Percentiles rank a stretch among this genome's conserved stretches.
Conservation (phyloP, 2,113 vertebrate species). For the Corapipo altera region DNA sequence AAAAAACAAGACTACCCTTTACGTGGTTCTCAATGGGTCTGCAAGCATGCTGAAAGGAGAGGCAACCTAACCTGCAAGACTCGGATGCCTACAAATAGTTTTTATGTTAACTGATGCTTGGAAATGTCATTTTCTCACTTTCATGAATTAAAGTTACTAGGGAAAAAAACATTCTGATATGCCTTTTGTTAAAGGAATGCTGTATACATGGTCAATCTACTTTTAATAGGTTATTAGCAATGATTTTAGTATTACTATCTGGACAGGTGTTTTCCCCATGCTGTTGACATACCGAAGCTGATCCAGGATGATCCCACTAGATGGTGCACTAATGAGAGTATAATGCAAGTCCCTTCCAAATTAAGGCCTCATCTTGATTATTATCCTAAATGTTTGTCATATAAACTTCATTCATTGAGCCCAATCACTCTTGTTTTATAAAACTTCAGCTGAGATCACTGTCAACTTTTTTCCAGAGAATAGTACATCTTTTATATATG, state of each 20-base stretch:
- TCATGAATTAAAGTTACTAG: neutral
- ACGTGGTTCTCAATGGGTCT: neutral
- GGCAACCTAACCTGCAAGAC: rapidly evolving
- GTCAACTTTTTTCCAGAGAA: neutral
- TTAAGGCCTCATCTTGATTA: neutral
- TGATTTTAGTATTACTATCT: neutral
- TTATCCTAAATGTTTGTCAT: neutral
- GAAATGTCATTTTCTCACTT: neutral
- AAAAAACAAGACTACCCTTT: neutral
- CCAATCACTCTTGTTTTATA: neutral
- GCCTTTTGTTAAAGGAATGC: neutral
- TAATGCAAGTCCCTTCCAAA: neutral
- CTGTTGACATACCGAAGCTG: neutral
- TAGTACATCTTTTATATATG: neutral
- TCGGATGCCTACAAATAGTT: neutral
- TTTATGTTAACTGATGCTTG: neutral
- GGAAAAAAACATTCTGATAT: neutral
- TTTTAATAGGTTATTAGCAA: neutral
- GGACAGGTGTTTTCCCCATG: neutral
- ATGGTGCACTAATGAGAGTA: neutral
- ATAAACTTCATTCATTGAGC: neutral
- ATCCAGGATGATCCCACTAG: neutral
- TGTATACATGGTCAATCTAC: neutral
- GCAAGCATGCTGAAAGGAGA: neutral
- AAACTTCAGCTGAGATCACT: neutral